Evolutionary conservation across 1,140 invertebrate genomes (phyloP).

Genomic region (Eueides isabella): DNA sequence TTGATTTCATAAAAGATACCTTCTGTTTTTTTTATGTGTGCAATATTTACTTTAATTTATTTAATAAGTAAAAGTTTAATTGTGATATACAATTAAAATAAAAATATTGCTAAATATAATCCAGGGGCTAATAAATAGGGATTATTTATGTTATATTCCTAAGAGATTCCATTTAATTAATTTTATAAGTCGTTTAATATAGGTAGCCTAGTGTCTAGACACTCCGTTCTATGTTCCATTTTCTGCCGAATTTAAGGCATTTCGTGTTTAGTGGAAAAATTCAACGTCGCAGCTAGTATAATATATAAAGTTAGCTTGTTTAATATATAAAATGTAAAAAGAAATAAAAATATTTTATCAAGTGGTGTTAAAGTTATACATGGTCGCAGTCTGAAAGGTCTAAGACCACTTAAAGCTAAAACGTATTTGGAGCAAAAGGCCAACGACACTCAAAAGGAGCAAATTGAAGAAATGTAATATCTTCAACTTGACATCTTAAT

Average conservation of each 20-base stretch:
- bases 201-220: no score
- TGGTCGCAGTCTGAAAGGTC: not conserved
- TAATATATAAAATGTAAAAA: not conserved
- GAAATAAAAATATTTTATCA: not conserved
- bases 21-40: no score
- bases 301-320: not conserved
- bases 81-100: no score
- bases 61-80: no score
- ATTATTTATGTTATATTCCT: not conserved
- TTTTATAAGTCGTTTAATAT: not conserved
- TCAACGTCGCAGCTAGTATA: no score
- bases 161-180: not conserved
- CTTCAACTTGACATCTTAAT: conserved; percentile 14
- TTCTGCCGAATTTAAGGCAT: no score
- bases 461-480: conserved; percentile 14
- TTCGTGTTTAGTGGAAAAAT: no score
- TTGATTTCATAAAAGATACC: no score
- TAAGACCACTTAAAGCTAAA: conserved; percentile 12
- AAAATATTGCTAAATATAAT: not conserved
- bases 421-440: conserved; percentile 16
- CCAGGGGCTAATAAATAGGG: not conserved
- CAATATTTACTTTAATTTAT: no score
- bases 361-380: conserved; percentile 1
- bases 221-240: no score
- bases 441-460: conserved; percentile 12